phyloP scores from a whole-genome alignment of 2,888 invertebrate species.

The Phalangium opilio region DNA sequence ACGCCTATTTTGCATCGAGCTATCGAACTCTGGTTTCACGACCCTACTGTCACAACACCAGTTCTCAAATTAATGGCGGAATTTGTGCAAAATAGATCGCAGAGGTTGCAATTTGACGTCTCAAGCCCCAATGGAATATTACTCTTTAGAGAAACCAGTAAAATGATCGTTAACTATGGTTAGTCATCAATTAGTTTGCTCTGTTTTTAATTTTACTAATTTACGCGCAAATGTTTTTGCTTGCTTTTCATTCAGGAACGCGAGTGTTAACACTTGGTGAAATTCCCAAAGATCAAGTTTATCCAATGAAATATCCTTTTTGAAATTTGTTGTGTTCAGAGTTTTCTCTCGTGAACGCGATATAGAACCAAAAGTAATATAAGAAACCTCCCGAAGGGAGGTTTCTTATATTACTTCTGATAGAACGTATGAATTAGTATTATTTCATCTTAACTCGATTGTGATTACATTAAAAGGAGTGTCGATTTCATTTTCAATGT shows the following conservation, averaged over 20 bases:
- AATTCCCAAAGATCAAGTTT: constrained; percentile 82
- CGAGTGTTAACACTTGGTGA: constrained; percentile 69
- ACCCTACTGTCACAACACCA: constrained; percentile 82
- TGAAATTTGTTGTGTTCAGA: too few relatives aligned
- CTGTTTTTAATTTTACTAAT: too few relatives aligned
- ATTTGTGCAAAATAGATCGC: constrained; percentile 89
- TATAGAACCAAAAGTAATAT: too few relatives aligned
- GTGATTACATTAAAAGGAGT: constrained; percentile 59
- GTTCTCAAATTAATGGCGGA: constrained; percentile 89
- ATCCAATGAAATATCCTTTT: constrained; percentile 57
- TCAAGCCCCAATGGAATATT: constrained; percentile 95
- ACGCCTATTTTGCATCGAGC: constrained; percentile 79
- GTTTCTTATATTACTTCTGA: too few relatives aligned
- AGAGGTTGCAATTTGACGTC: constrained; percentile 90
- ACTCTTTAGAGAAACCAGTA: constrained; percentile 88
- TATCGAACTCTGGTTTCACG: constrained; percentile 83
- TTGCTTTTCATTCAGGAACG: constrained; percentile 45
- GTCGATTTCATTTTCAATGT: constrained; percentile 86
- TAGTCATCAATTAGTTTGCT: constrained; percentile 32
- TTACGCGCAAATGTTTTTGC: too few relatives aligned
- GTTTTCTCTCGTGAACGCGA: not conserved
- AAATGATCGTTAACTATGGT: constrained; percentile 92
- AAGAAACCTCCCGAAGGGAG: too few relatives aligned
- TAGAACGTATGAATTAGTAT: too few relatives aligned
- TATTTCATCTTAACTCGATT: not conserved